Percentiles rank a stretch among this genome's conserved stretches.
Conservation (phyloP, 1,140 invertebrate species). For the Drosophila saltans region DNA sequence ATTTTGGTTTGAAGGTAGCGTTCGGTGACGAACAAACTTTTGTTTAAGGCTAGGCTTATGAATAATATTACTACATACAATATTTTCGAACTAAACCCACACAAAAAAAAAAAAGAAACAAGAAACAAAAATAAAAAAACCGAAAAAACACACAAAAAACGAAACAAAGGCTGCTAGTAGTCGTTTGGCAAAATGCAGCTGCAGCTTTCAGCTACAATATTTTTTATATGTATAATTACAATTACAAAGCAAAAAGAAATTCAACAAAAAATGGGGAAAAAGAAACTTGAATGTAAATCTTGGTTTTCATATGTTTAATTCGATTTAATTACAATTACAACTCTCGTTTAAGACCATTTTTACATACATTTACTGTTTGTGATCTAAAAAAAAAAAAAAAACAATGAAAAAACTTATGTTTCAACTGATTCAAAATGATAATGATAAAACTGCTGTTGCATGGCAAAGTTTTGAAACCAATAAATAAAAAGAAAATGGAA, state of each 20-base stretch:
- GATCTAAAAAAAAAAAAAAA: conserved; percentile 50
- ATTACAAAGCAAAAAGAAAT: conserved; percentile 19
- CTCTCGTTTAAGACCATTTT: conserved; percentile 66
- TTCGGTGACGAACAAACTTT: conserved; percentile 62
- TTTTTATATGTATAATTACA: conserved; percentile 49
- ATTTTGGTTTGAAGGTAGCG: conserved; percentile 32
- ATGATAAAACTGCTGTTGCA: conserved; percentile 59
- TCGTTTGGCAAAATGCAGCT: conserved; percentile 19
- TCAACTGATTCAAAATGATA: conserved; percentile 6
- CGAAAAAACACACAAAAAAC: conserved; percentile 21
- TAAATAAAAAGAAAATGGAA: neutral
- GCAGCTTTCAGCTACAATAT: conserved; percentile 46
- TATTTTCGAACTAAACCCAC: conserved; percentile 52
- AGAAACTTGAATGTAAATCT: conserved; percentile 21
- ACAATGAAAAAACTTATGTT: conserved; percentile 21
- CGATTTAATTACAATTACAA: conserved; percentile 59
- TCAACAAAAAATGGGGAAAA: conserved; percentile 2
- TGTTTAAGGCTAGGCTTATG: conserved; percentile 73
- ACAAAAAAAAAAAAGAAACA: conserved; percentile 18
- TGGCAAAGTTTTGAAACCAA: conserved; percentile 50
- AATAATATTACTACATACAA: conserved; percentile 35
- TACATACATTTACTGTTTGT: conserved; percentile 72
- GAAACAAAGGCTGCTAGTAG: neutral
- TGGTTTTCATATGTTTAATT: conserved; percentile 73
- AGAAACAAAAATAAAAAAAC: conserved; percentile 19